Evolutionary conservation across 2,797 vertebrate species (phyloP).

Genomic region (Syncerus caffer): DNA sequence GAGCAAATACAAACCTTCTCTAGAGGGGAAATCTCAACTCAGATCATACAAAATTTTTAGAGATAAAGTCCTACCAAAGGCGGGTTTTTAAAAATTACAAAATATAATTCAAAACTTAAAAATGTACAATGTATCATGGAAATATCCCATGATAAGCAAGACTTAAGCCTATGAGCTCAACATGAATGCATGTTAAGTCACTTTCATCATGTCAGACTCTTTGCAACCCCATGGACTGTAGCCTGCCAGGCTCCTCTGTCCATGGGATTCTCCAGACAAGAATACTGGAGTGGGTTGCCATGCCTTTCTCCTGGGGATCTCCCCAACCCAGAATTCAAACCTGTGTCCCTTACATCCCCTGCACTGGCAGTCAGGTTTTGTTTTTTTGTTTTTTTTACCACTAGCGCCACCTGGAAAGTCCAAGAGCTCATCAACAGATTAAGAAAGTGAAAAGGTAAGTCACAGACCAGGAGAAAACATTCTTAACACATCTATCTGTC

Average conservation of each 20-base stretch:
- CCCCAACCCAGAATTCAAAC: too few species aligned
- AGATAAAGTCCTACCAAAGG: slow-evolving; percentile 2
- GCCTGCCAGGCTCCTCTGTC: neutral
- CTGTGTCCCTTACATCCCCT: too few species aligned
- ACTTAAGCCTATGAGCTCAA: neutral
- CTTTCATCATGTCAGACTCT: rapidly evolving
- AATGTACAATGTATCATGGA: neutral
- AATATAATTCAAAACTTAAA: slow-evolving; percentile 15
- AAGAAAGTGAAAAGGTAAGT: neutral
- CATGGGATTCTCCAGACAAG: neutral
- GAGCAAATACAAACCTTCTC: neutral
- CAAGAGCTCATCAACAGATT: neutral
- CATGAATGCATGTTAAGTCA: neutral
- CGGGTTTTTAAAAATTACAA: neutral
- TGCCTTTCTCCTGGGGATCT: too few species aligned
- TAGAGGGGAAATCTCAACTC: neutral
- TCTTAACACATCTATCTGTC: neutral
- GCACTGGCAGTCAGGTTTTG: too few species aligned
- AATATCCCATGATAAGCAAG: neutral
- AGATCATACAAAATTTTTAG: slow-evolving; percentile 10
- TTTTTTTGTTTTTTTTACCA: too few species aligned
- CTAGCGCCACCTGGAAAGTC: neutral
- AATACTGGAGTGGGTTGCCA: neutral
- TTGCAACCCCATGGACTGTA: neutral
- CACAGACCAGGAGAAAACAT: neutral